These are phyloP conservation scores for Erpornis zantholeuca DNA, from an alignment of 2,113 vertebrate genomes.

Conservation along the genomic window DNA sequence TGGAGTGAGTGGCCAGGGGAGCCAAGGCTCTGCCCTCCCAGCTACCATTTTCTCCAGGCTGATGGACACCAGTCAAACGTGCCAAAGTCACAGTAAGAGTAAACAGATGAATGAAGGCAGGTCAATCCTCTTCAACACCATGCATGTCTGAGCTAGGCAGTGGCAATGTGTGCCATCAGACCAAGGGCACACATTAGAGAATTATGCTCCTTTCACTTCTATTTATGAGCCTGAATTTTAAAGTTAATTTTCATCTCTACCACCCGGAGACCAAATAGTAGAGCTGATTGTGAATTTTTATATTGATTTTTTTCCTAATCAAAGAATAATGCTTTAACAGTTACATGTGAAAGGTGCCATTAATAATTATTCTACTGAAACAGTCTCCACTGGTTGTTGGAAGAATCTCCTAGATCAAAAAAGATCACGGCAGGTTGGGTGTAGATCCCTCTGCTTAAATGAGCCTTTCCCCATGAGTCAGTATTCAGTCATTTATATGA, in stretches of 20 bases:
- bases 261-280: not conserved
- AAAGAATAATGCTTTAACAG: not conserved
- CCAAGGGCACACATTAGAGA: not conserved
- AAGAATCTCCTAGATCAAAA: not conserved
- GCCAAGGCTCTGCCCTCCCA: not conserved
- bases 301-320: not conserved
- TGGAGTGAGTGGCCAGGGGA: not conserved
- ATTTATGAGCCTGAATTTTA: not conserved
- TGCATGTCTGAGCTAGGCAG: not conserved
- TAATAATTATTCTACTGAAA: not conserved
- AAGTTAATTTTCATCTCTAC: not conserved
- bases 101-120: not conserved
- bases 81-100: not conserved
- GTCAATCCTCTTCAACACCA: not conserved
- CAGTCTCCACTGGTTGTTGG: not conserved
- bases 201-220: not conserved
- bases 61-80: not conserved
- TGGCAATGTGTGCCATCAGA: not conserved
- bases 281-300: not conserved
- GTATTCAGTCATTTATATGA: not conserved
- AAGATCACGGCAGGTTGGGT: not conserved
- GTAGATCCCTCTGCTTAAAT: not conserved
- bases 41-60: not conserved
- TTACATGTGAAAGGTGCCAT: not conserved
- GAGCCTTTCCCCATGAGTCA: not conserved